Percentiles rank a stretch among this genome's conserved stretches.
Evolutionary conservation across 2,797 vertebrate species (phyloP).

Genomic region (Mormyrus proboscirostris): DNA sequence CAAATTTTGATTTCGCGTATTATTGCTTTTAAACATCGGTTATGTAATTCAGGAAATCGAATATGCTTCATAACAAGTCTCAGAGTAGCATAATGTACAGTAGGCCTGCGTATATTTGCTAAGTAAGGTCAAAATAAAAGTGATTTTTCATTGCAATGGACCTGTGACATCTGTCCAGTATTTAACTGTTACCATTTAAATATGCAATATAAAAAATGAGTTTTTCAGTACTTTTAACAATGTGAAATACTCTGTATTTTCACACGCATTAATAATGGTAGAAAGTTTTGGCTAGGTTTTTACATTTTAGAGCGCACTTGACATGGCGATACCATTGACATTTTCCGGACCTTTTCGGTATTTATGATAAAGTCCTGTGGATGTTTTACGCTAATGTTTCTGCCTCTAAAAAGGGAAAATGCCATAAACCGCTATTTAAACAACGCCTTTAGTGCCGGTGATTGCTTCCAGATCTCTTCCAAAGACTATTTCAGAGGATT

Average conservation of each 20-base stretch:
- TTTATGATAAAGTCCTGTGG: not conserved
- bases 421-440: not conserved
- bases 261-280: not conserved
- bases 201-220: not conserved
- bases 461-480: not conserved
- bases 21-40: not conserved
- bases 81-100: not conserved
- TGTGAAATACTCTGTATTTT: not conserved
- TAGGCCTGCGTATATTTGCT: not conserved
- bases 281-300: not conserved
- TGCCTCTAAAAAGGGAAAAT: not conserved
- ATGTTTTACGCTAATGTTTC: not conserved
- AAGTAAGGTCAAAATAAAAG: not conserved
- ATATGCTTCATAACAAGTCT: not conserved
- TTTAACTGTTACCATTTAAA: not conserved
- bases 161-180: not conserved
- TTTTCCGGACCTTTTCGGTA: not conserved
- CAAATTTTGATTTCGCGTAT: not conserved
- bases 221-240: not conserved
- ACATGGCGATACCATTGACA: not conserved
- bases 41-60: not conserved
- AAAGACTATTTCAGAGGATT: not conserved
- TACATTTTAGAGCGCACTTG: not conserved
- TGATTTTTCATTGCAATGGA: not conserved
- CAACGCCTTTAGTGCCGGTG: not conserved